Percentiles rank a stretch among this genome's conserved stretches.
phyloP scores from a whole-genome alignment of 1,140 invertebrate species.

The Lepidurus couesii region DNA sequence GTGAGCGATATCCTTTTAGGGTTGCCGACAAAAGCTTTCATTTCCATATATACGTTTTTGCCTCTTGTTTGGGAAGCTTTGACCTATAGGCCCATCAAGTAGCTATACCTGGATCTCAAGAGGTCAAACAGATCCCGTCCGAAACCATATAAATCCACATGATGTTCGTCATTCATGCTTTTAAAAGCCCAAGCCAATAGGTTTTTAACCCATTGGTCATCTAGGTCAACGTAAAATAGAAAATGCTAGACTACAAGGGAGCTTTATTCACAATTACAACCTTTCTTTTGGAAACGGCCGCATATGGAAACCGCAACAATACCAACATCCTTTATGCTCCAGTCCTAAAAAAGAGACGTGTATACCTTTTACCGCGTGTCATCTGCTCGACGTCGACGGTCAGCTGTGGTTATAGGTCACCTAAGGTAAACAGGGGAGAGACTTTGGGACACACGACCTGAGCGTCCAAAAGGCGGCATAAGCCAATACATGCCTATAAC shows the following conservation, averaged over 20 bases:
- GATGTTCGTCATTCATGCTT: not conserved
- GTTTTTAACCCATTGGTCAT: slow-evolving; percentile 19
- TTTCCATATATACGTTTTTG: not conserved
- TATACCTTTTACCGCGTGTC: not conserved
- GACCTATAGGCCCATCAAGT: not conserved
- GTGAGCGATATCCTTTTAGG: not conserved
- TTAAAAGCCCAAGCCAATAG: not conserved
- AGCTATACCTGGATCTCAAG: not conserved
- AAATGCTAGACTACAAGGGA: not conserved
- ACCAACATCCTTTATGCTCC: not conserved
- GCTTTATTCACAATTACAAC: not conserved
- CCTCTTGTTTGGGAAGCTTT: not conserved
- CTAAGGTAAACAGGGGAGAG: not conserved
- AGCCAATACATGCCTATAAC: no score
- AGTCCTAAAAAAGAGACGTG: not conserved
- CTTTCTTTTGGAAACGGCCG: not conserved
- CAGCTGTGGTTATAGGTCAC: not conserved
- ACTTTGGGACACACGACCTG: not conserved
- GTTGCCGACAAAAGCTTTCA: not conserved
- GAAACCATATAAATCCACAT: not conserved
- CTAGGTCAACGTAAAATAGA: not conserved
- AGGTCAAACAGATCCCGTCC: not conserved
- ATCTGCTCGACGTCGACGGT: not conserved
- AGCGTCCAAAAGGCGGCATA: no score
- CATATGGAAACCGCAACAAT: slow-evolving; percentile 22